These are phyloP conservation scores for Salvelinus sp. DNA, from an alignment of 2,113 vertebrate genomes.

Conservation along the genomic window DNA sequence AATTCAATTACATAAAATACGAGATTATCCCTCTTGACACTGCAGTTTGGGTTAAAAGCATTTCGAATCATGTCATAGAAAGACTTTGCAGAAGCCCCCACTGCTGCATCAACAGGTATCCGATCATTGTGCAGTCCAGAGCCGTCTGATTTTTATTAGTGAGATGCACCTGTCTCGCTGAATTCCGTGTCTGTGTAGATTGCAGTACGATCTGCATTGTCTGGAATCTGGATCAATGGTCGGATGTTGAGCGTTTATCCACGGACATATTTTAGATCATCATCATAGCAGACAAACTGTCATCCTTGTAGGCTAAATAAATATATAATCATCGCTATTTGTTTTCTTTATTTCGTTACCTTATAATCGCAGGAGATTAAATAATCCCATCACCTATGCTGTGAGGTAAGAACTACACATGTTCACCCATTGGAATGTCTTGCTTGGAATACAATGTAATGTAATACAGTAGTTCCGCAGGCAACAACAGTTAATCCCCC, in stretches of 20 bases:
- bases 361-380: conserved; percentile 80
- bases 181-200: conserved; percentile 5
- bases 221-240: conserved; percentile 26
- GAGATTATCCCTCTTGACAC: background rate
- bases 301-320: conserved; percentile 6
- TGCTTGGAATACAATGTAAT: conserved; percentile 66
- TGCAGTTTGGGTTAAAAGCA: background rate
- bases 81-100: background rate
- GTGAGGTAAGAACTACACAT: conserved; percentile 73
- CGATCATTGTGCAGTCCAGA: conserved; percentile 54
- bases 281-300: background rate
- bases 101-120: conserved; percentile 47
- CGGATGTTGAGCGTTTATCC: conserved; percentile 9
- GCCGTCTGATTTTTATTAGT: conserved; percentile 31
- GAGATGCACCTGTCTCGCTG: conserved; percentile 65
- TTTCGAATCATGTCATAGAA: background rate
- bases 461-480: conserved; percentile 71
- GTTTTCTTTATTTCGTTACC: conserved; percentile 74
- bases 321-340: conserved; percentile 3
- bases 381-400: conserved; percentile 78
- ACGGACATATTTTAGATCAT: background rate
- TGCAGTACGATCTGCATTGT: conserved; percentile 4
- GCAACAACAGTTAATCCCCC: conserved; percentile 83
- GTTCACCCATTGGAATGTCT: conserved; percentile 63
- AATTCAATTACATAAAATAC: background rate